Evolutionary conservation across 2,113 vertebrate species (phyloP), one percentile per base, ranked within the genome.

Genomic region (Paramisgurnus dabryanus): DNA sequence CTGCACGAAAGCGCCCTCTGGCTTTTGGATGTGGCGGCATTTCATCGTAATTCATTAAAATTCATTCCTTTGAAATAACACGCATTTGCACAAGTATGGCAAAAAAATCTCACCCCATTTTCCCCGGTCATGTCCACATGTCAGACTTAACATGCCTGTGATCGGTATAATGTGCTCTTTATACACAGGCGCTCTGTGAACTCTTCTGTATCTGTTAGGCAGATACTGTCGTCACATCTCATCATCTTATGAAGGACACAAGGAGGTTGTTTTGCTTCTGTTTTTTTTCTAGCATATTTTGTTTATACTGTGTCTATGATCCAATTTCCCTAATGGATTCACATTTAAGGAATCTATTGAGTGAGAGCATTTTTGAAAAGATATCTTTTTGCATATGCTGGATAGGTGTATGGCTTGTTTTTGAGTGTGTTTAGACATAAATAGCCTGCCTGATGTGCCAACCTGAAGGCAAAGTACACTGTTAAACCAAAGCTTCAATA

Each of bases 281-380:
- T 40, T 0, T 11, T 74, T 22, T 69, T 66, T 53, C 34, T 67
- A 58, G 81, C 43, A 66, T 10, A 11, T 41, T 67, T 10, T 58
- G 57, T 60, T 80, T 34, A 65, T 76, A 18, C 57, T 70, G 55
- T 41, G 58, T 80, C 53, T 47, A 34, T 67, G 15, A 80, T 83
- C 58, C 64, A 75, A 63, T 80, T 79, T 73, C 57, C 7, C 58
- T 67, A 78, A 74, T 84, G 72, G 72, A 34, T 43, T 83, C 76
- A 76, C 67, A 72, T 80, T 74, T 47, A 66, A 71, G 61, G 41
- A 78, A 72, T 50, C 43, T 8, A 78, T 78, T 67, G 60, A 67
- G n/a, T 2, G 43, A 50, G 17, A 13, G 13, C 8, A 17, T 40
- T n/a, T 53, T 57, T 18, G 10, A 72, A 58, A 58, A 6, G 40